Conservation (phyloP, 2,888 invertebrate species). For the Sycophila texana region DNA sequence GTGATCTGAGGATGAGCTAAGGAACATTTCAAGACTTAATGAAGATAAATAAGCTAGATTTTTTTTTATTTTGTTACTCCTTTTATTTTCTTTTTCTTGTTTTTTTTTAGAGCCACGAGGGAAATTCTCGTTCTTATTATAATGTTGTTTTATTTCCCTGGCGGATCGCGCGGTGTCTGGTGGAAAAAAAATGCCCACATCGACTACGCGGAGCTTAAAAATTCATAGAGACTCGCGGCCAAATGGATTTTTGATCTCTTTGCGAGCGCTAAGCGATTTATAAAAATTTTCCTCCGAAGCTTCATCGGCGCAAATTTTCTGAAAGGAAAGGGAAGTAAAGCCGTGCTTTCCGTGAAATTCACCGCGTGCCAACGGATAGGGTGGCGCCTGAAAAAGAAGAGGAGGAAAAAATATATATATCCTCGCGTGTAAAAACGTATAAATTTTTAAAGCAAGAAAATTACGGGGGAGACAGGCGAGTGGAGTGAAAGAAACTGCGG, state of each 20-base stretch:
- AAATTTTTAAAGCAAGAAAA: slow-evolving; percentile 5
- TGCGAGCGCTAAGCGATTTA: too few relatives aligned
- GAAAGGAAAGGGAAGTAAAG: too few relatives aligned
- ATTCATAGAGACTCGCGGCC: too few relatives aligned
- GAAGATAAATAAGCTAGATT: slow-evolving; percentile 50
- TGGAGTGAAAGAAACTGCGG: background rate
- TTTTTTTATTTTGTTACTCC: background rate
- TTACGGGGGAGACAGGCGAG: background rate
- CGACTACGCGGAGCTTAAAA: too few relatives aligned
- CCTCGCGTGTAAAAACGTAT: background rate
- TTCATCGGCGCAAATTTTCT: too few relatives aligned
- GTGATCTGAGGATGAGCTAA: slow-evolving; percentile 28
- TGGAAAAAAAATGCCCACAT: background rate
- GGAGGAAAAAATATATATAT: too few relatives aligned
- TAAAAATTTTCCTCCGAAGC: too few relatives aligned
- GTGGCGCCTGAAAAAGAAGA: too few relatives aligned
- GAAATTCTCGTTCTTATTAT: slow-evolving; percentile 18
- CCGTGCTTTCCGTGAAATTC: background rate
- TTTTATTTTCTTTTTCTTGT: too few relatives aligned
- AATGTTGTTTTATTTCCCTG: background rate
- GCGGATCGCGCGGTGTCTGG: too few relatives aligned
- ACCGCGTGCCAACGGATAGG: too few relatives aligned
- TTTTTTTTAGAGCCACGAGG: background rate
- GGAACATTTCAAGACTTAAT: slow-evolving; percentile 44
- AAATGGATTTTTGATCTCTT: too few relatives aligned